phyloP scores from a whole-genome alignment of 2,888 invertebrate species.

The Cryptosula pallasiana region DNA sequence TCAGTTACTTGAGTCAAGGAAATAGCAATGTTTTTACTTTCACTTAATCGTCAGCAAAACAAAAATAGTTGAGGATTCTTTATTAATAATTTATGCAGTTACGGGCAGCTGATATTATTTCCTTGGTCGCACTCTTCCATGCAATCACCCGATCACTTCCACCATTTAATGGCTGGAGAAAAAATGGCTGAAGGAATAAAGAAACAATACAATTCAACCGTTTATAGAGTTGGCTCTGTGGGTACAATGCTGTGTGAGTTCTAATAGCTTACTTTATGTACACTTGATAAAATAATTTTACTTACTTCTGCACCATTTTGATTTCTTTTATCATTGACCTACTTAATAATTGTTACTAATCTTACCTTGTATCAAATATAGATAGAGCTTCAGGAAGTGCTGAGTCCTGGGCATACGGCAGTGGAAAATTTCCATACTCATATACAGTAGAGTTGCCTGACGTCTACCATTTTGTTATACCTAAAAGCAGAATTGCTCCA shows the following conservation, averaged over 20 bases:
- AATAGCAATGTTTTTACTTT: background rate
- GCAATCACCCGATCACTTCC: background rate
- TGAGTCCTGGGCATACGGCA: conserved; percentile 14
- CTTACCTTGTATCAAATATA: no score
- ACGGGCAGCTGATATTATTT: conserved; percentile 18
- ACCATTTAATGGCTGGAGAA: background rate
- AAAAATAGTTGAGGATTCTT: background rate
- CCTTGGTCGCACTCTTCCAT: conserved; percentile 12
- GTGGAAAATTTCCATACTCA: background rate
- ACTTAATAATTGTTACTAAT: no score
- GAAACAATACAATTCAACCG: background rate
- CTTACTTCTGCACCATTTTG: no score
- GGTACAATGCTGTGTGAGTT: background rate
- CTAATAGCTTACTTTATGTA: no score
- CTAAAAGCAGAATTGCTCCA: background rate
- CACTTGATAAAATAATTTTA: no score
- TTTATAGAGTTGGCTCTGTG: background rate
- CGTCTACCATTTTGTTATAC: background rate
- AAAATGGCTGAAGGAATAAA: conserved; percentile 4
- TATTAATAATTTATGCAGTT: background rate
- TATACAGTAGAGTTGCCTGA: conserved; percentile 3
- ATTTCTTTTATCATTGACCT: no score
- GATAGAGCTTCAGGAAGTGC: conserved; percentile 11
- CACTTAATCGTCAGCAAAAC: background rate
- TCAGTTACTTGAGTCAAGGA: background rate